Conservation (phyloP, 2,888 invertebrate genomes). For the Cetonia aurata region DNA sequence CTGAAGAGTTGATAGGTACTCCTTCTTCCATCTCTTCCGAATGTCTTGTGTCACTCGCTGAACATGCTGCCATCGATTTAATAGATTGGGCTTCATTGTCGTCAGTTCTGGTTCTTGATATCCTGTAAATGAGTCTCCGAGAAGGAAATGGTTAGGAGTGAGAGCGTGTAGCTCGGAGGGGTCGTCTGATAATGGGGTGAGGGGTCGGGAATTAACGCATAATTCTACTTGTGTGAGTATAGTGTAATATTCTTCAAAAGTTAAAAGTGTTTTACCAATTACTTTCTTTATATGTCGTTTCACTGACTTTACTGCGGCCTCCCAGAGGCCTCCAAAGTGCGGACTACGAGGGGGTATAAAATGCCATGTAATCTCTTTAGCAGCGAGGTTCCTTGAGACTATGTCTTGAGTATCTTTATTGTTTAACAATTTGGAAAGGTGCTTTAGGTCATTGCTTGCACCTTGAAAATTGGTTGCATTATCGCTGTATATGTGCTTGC, state of each 20-base stretch:
- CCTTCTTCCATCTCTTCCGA: too few relatives aligned
- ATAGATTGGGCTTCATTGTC: too few relatives aligned
- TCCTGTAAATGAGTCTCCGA: too few relatives aligned
- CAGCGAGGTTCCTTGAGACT: background rate
- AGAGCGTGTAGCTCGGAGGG: conserved; percentile 45
- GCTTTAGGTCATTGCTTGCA: conserved; percentile 42
- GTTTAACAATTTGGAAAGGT: background rate
- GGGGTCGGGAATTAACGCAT: conserved; percentile 47
- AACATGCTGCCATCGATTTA: too few relatives aligned
- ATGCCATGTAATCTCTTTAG: conserved; percentile 37
- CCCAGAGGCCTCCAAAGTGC: too few relatives aligned
- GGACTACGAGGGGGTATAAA: too few relatives aligned
- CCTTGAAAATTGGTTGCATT: conserved; percentile 49
- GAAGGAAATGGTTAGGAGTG: conserved; percentile 49
- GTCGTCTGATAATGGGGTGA: conserved; percentile 47
- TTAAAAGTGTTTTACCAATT: conserved; percentile 39
- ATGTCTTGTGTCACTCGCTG: too few relatives aligned
- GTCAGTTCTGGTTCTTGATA: conserved; percentile 24
- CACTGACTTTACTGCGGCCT: conserved; percentile 43
- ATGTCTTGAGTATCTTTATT: background rate
- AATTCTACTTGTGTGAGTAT: conserved; percentile 47
- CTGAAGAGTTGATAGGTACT: too few relatives aligned
- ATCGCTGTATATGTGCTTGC: conserved; percentile 42
- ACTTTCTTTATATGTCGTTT: conserved; percentile 46
- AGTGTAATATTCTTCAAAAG: conserved; percentile 46